Percentiles rank a stretch among this genome's conserved stretches.
These are phyloP conservation scores for Spilosoma lubricipeda DNA, from an alignment of 2,888 invertebrate genomes.

Conservation along the genomic window DNA sequence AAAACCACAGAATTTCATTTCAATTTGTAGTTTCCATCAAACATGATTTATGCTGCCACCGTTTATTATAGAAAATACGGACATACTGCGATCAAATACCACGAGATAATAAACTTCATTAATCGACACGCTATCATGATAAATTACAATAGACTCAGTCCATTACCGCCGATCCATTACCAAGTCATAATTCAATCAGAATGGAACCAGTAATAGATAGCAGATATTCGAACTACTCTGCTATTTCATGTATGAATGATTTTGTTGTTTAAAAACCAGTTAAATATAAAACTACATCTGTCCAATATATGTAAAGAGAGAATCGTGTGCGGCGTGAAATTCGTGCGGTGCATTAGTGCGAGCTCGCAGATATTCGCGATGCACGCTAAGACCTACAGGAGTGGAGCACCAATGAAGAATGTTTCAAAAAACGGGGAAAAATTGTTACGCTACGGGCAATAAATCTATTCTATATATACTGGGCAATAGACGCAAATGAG, in stretches of 20 bases:
- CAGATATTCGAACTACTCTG: constrained; percentile 22
- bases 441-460: no score
- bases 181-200: constrained; percentile 37
- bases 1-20: neutral
- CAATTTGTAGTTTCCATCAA: neutral
- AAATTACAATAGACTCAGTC: constrained; percentile 27
- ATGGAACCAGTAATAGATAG: constrained; percentile 23
- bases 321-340: no score
- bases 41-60: neutral
- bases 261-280: neutral
- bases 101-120: constrained; percentile 18
- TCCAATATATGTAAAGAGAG: no score
- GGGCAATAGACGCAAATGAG: no score
- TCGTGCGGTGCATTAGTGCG: no score
- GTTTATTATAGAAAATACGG: neutral
- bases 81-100: neutral
- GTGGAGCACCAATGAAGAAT: no score
- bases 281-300: neutral
- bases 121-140: constrained; percentile 28
- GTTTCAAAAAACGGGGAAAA: no score
- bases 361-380: no score
- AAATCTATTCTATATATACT: no score
- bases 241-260: neutral
- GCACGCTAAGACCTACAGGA: no score
- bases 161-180: constrained; percentile 34